Evolutionary conservation across 2,113 vertebrate species (phyloP).

Genomic region (Alligator mississippiensis): DNA sequence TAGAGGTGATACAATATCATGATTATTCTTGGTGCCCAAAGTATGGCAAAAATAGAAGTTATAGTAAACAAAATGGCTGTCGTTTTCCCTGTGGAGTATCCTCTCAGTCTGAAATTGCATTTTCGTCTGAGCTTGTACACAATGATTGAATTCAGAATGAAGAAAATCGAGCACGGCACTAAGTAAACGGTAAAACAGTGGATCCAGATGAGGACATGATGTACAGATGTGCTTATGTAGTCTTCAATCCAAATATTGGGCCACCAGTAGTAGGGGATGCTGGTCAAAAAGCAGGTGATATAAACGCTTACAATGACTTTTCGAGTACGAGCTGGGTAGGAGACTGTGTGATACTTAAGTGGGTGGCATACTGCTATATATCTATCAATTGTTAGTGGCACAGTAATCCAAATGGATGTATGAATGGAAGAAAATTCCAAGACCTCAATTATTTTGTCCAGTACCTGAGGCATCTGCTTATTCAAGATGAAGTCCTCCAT

Average conservation of each 20-base stretch:
- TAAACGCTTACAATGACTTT: constrained; percentile 92
- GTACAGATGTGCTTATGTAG: constrained; percentile 84
- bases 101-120: constrained; percentile 91
- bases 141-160: constrained; percentile 92
- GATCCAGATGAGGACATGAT: constrained; percentile 93
- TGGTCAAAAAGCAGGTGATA: constrained; percentile 89
- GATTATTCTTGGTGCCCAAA: constrained; percentile 94
- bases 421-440: constrained; percentile 97
- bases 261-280: constrained; percentile 97
- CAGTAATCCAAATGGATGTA: constrained; percentile 97
- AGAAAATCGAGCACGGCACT: constrained; percentile 95
- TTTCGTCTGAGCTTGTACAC: constrained; percentile 91
- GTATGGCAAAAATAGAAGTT: constrained; percentile 92
- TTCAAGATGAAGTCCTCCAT: constrained; percentile 94
- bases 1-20: constrained; percentile 96
- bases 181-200: constrained; percentile 95
- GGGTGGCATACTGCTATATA: constrained; percentile 97
- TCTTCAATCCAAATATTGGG: constrained; percentile 93
- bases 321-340: constrained; percentile 93
- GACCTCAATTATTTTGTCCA: constrained; percentile 91
- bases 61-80: constrained; percentile 95
- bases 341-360: constrained; percentile 92
- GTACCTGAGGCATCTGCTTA: constrained; percentile 84
- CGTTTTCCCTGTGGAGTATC: constrained; percentile 95
- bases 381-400: constrained; percentile 92